Evolutionary conservation across 37 sponge, comb jelly and placozoan genomes (phyloP).

Genomic region (Cliona cf. orientalis): DNA sequence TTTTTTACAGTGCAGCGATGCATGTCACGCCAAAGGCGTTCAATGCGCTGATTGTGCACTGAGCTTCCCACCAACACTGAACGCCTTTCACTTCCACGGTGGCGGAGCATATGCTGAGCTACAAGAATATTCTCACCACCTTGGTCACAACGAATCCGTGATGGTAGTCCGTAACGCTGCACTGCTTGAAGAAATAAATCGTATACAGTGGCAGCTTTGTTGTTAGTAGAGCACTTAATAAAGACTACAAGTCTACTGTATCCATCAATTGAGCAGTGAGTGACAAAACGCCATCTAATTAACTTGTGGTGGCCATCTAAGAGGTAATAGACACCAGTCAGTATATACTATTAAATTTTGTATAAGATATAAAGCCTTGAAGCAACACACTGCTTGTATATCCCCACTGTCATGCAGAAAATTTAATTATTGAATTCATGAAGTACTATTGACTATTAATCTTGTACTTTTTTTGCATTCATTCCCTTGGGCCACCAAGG

Average conservation of each 20-base stretch:
- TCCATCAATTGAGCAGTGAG: constrained; percentile 67
- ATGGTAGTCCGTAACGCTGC: constrained; percentile 44
- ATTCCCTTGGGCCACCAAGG: too few species aligned
- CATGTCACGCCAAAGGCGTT: constrained; percentile 46
- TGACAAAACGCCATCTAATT: constrained; percentile 73
- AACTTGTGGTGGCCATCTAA: constrained; percentile 70
- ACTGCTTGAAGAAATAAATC: constrained; percentile 47
- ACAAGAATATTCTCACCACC: constrained; percentile 51
- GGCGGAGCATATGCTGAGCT: constrained; percentile 49
- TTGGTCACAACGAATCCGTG: constrained; percentile 60
- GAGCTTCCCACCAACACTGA: constrained; percentile 52
- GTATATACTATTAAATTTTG: not conserved
- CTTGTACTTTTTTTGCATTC: too few species aligned
- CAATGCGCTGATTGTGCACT: constrained; percentile 61
- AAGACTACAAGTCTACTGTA: constrained; percentile 57
- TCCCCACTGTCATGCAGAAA: too few species aligned
- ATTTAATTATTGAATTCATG: too few species aligned
- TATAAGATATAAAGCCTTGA: too few species aligned
- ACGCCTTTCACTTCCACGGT: constrained; percentile 38
- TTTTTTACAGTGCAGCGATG: too few species aligned
- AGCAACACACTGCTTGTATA: too few species aligned
- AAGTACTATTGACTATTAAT: too few species aligned
- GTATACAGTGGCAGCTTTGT: constrained; percentile 61
- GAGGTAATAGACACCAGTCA: not conserved
- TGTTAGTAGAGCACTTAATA: constrained; percentile 50